Evolutionary conservation across 2,888 invertebrate species (phyloP).

Genomic region (Pomacea canaliculata): DNA sequence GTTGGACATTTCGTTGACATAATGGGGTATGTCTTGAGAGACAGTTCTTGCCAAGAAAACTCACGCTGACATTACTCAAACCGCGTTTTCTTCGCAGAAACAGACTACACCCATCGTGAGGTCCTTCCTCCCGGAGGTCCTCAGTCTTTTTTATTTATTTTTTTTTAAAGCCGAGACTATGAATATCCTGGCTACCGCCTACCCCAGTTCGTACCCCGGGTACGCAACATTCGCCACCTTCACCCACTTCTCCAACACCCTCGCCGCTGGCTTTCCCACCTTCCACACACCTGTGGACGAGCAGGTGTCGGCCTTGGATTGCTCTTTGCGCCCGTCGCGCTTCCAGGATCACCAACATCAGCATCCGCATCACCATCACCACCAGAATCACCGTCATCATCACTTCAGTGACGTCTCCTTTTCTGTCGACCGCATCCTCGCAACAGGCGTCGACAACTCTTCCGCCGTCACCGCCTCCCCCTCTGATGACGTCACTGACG

Average conservation of each 20-base stretch:
- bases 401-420: conserved; percentile 21
- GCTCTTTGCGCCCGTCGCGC: conserved; percentile 32
- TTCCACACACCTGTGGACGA: conserved; percentile 23
- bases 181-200: conserved; percentile 31
- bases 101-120: too few relatives aligned
- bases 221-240: conserved; percentile 12
- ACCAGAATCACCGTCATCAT: conserved; percentile 15
- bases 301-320: conserved; percentile 40
- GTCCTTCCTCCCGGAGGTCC: too few relatives aligned
- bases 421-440: conserved; percentile 20
- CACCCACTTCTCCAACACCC: conserved; percentile 19
- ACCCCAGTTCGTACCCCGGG: conserved; percentile 15
- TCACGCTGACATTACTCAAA: too few relatives aligned
- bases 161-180: conserved; percentile 1
- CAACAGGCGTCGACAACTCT: background rate
- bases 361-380: conserved; percentile 14
- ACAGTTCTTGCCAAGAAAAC: too few relatives aligned
- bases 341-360: conserved; percentile 12
- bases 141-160: too few relatives aligned
- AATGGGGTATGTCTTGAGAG: too few relatives aligned
- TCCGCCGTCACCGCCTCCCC: background rate
- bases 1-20: too few relatives aligned
- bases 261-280: conserved; percentile 24
- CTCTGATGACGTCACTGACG: conserved; percentile 1
- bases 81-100: too few relatives aligned